Base-by-base conservation (phyloP, 2,113 vertebrate genomes). In the Solea senegalensis region DNA sequence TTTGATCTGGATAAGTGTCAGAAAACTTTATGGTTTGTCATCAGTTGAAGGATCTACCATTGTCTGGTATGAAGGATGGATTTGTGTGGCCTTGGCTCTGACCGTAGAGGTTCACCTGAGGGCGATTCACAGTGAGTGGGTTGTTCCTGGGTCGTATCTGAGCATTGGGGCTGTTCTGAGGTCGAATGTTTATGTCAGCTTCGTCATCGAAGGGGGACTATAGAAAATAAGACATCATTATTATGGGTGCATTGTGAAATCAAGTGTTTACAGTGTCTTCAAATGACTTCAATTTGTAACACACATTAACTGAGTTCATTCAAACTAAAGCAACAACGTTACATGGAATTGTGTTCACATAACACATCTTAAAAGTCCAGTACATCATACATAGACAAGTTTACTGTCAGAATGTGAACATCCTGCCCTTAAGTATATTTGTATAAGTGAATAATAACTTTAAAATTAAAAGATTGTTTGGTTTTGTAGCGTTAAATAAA, bases 1-100 rank as follows among this genome's bases (percentile, higher is more conserved):
- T 48, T 46, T 72, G 57, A 49, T 76, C 46, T 9, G 27, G 16
- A 8, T n/a, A 28, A 67, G 70, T 61, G 9, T 73, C 14, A 57
- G 3, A 48, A 12, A 12, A 2, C 34, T 8, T 7, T 14, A 26
- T 44, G 44, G 44, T 59, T 15, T 26, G 21, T 41, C 39, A 43
- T 58, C 63, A 78, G 3, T 75, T 55, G 3, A 39, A 51, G 0
- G 7, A 14, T 57, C 49, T 82, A 49, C 53, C 81, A 7, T 89
- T 16, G 7, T 88, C 82, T 0, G 75, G 15, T 8, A 1, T 8
- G 59, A 57, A 91, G 73, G 82, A 26, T 0, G 72, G 62, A 55
- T 91, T 92, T 55, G n/a, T 56, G 3, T 76, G 48, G 39, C 89
- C 90, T 48, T 80, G 72, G 28, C n/a, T 88, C 28, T 76, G 74